A percentile compares a stretch with the other conserved stretches of the same genome.
phyloP scores from a whole-genome alignment of 2,797 vertebrate species.

The Alca torda region DNA sequence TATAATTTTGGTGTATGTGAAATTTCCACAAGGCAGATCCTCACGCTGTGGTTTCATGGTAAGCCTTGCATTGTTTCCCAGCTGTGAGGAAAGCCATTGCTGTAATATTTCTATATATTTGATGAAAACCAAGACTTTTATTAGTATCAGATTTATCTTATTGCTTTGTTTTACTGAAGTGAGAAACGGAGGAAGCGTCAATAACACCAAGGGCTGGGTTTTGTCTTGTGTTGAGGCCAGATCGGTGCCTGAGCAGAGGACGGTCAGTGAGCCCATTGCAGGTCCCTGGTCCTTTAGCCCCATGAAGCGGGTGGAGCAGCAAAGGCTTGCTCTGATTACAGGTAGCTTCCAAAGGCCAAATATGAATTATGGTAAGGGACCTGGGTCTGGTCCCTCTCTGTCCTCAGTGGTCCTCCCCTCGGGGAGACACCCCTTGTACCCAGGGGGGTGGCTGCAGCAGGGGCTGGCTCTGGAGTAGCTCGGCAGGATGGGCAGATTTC shows the following conservation, averaged over 20 bases:
- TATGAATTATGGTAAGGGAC: not conserved
- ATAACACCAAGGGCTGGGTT: not conserved
- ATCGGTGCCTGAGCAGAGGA: not conserved
- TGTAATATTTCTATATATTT: slow-evolving; percentile 17
- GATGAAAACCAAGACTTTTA: not conserved
- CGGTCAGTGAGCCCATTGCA: not conserved
- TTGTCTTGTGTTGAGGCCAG: not conserved
- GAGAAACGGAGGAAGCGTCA: not conserved
- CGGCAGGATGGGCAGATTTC: not conserved
- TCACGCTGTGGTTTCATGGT: not conserved
- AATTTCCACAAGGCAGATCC: slow-evolving; percentile 6
- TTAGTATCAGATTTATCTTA: not conserved
- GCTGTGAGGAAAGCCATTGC: not conserved
- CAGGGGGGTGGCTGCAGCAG: not conserved
- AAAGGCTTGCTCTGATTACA: not conserved
- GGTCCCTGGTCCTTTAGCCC: not conserved
- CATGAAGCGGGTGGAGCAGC: not conserved
- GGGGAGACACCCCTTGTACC: not conserved
- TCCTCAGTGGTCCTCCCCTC: not conserved
- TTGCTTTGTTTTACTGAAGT: not conserved
- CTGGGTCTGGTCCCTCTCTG: not conserved
- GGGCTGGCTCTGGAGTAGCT: not conserved
- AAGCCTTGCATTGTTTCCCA: slow-evolving; percentile 4
- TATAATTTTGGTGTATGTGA: not conserved
- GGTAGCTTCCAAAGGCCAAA: not conserved